Evolutionary conservation across 2,797 vertebrate genomes (phyloP).

Genomic region (Meda fulgida): DNA sequence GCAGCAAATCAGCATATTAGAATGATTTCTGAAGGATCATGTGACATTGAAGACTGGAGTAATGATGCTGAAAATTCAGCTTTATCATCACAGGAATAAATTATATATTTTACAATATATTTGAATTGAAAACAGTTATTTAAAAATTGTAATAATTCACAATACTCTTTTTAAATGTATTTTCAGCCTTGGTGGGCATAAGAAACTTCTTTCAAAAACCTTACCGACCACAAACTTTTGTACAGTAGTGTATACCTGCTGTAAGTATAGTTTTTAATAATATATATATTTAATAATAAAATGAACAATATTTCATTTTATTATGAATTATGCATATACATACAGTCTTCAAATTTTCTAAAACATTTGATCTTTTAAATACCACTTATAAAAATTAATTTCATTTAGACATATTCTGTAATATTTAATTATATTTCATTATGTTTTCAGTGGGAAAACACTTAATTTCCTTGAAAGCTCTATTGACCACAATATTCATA

Average conservation of each 20-base stretch:
- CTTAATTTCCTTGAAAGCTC: neutral
- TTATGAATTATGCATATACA: neutral
- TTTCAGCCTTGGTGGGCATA: neutral
- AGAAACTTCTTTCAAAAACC: neutral
- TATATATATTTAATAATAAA: neutral
- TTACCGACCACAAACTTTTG: neutral
- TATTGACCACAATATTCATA: neutral
- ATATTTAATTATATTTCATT: neutral
- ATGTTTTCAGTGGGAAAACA: neutral
- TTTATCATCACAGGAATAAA: neutral
- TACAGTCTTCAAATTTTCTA: neutral
- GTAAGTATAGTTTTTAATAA: neutral
- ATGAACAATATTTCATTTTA: neutral
- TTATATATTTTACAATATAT: neutral
- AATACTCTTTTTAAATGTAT: neutral
- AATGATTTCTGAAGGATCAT: constrained; percentile 7
- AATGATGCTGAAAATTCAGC: neutral
- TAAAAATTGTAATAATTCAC: neutral
- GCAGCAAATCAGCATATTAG: neutral
- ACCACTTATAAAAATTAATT: neutral
- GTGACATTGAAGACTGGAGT: neutral
- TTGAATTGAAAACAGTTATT: neutral
- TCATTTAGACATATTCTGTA: neutral
- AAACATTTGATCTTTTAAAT: neutral
- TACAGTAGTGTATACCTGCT: neutral